Base-by-base conservation (phyloP, 2,113 vertebrate species). In the Etheostoma cragini region DNA sequence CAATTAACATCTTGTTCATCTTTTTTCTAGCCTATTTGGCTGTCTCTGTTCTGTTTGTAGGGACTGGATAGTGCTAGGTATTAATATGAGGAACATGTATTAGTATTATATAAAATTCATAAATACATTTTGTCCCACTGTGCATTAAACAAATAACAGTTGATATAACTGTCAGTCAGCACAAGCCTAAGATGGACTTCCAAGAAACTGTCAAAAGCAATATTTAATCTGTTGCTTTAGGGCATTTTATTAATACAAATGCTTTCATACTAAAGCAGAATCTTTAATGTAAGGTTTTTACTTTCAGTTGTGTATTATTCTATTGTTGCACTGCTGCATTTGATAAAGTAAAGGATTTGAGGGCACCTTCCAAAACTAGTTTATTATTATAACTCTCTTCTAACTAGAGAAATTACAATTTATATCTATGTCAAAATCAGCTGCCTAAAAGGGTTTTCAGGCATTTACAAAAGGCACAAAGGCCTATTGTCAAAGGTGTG, bases 361-460 rank as follows among this genome's bases (percentile, higher is more conserved):
- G 50, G 72, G 50, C 35, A 72, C 26, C 6, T 38, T 35, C 45
- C 67, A 61, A 21, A 57, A 54, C 30, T 53, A 30, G 47, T 67
- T 42, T 82, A 64, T 60, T 78, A 35, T 68, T 53, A n/a, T 19
- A 71, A 70, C 56, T 64, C 33, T 65, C 14, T 38, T 38, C 35
- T 67, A 24, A 26, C 56, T 63, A 49, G 62, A 65, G 1, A 17
- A 72, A 53, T 22, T 15, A 67, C 35, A 0, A 12, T 80, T 83
- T 65, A 54, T 76, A 78, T 87, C 76, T 62, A 22, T 45, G 76
- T 84, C 46, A 77, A 35, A 85, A 82, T 82, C 70, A 68, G 57
- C 67, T 6, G 30, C 42, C 42, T 77, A 30, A 50, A 38, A 70
- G 68, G 22, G 21, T 84, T 89, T 71, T 73, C 65, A 82, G 47